These are phyloP conservation scores for Cephalopachus bancanus DNA, from an alignment of 2,797 vertebrate species.

Conservation along the genomic window DNA sequence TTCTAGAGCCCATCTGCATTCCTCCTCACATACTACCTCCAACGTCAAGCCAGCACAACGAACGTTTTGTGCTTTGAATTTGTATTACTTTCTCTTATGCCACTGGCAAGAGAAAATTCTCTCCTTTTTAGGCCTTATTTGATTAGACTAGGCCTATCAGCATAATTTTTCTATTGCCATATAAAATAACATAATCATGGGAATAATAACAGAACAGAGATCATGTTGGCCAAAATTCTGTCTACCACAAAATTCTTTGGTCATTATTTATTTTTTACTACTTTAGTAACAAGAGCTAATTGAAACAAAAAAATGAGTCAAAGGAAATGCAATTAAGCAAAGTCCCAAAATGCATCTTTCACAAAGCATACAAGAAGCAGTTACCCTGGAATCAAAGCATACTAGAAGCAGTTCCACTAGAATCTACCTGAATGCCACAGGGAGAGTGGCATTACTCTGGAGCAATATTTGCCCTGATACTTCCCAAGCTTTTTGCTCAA, in stretches of 20 bases:
- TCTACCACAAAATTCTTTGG: not conserved
- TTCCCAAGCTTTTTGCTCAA: slow-evolving; percentile 4
- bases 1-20: not conserved
- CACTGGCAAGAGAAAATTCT: not conserved
- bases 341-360: not conserved
- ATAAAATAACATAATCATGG: not conserved
- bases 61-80: not conserved
- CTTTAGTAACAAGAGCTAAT: not conserved
- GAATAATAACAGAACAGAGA: not conserved
- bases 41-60: not conserved
- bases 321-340: not conserved
- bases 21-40: no score
- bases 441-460: not conserved
- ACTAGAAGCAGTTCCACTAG: not conserved
- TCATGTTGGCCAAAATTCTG: not conserved
- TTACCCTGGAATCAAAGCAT: not conserved
- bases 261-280: not conserved
- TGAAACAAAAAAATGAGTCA: not conserved
- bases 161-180: not conserved
- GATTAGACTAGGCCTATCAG: not conserved
- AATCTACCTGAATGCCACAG: not conserved
- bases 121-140: not conserved
- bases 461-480: not conserved
- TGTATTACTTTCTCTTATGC: not conserved
- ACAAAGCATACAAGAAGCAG: not conserved